Base-by-base conservation (phyloP, 2,888 invertebrate species). In the Hedychridium roseum region DNA sequence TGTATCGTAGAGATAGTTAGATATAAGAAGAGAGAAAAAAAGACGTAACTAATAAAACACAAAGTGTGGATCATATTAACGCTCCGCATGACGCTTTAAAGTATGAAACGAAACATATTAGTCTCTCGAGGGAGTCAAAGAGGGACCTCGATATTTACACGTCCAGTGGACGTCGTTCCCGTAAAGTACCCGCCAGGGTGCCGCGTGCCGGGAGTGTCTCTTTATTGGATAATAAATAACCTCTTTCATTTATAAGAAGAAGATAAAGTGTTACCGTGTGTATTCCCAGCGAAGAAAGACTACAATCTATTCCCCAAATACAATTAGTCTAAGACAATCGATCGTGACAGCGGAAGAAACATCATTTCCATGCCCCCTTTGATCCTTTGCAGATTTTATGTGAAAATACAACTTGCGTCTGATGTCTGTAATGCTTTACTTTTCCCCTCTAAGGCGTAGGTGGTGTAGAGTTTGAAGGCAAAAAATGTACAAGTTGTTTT, bases 181-280 rank as follows among this genome's bases (percentile, higher is more conserved):
- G 55, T 49, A 51, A 55, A 64, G 57, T 54, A 62, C 47, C 54
- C 60, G 47, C 55, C 35, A 55, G 62, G 62, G 56, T 59, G 62
- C 54, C 58, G 50, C 61, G 55, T 53, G 57, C 50, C 44, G 53
- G 55, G 56, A 63, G 64, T 68, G 70, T 70, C 66, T 65, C 71
- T 69, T 71, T 72, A 72, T 72, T 73, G 73, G 71, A 71, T 66
- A 69, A 72, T 72, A 72, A 72, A 72, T 72, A 72, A 72, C 66
- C 57, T 60, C 62, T 68, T 73, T 71, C 68, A 68, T 72, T 73
- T 69, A 70, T 70, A 69, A 70, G 67, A 69, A 66, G 57, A 55
- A 68, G 64, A 70, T 67, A 64, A 65, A 70, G 66, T 57, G 53
- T 44, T 30, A 44, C 45, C 27, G 54, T 53, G 48, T 59, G 58